A percentile compares a stretch with the other conserved stretches of the same genome.
Evolutionary conservation across 2,888 invertebrate genomes (phyloP).

Genomic region (Lepidonotus clava): DNA sequence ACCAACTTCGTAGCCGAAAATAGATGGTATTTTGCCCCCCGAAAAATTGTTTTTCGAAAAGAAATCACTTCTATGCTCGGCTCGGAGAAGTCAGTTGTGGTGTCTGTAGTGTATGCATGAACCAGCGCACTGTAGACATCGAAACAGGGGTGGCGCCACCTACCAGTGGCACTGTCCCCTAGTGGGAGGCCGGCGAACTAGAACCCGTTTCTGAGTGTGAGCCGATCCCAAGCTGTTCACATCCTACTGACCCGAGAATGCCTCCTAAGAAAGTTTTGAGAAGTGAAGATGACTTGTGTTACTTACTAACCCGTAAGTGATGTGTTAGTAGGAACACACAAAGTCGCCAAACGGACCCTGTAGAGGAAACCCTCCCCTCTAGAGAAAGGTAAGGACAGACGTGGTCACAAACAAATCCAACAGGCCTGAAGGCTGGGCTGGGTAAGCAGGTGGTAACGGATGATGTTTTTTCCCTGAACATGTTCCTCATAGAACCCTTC

Average conservation of each 20-base stretch:
- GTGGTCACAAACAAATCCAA: neutral
- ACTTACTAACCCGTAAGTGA: neutral
- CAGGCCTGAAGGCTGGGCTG: slow-evolving; percentile 39
- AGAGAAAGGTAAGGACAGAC: neutral
- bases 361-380: neutral
- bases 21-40: neutral
- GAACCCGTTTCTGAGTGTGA: neutral
- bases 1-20: neutral
- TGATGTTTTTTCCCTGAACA: neutral
- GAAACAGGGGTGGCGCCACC: slow-evolving; percentile 4
- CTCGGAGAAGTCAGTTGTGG: neutral
- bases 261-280: too few species aligned
- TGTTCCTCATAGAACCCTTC: neutral
- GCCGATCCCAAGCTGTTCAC: too few species aligned
- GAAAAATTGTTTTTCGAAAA: neutral
- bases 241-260: too few species aligned
- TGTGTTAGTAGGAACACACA: slow-evolving; percentile 31
- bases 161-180: neutral
- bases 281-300: slow-evolving; percentile 18
- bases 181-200: neutral
- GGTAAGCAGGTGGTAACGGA: slow-evolving; percentile 5
- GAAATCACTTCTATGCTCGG: neutral
- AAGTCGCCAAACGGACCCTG: neutral
- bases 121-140: neutral
- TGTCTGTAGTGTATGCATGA: slow-evolving; percentile 19